Percentiles rank a stretch among this genome's conserved stretches.
These are phyloP conservation scores for Poeciliopsis infans DNA, from an alignment of 2,797 vertebrate species.

Conservation along the genomic window DNA sequence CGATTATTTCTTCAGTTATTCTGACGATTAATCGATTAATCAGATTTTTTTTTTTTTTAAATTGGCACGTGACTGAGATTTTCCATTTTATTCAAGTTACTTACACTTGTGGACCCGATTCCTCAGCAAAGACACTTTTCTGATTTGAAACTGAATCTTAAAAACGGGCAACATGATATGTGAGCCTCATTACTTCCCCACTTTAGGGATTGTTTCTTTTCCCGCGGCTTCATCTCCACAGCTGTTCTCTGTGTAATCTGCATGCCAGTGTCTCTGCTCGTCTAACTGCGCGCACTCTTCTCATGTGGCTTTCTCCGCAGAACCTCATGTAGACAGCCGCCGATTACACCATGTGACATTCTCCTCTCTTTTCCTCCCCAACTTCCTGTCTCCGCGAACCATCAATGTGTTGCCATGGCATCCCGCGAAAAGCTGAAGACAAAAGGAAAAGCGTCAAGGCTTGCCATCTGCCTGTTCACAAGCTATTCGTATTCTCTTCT, in stretches of 20 bases:
- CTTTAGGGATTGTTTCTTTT: not conserved
- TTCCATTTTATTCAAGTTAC: not conserved
- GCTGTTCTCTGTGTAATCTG: not conserved
- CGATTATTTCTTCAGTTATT: no score
- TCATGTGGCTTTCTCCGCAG: slow-evolving; percentile 70
- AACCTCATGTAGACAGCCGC: slow-evolving; percentile 75
- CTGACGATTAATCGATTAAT: no score
- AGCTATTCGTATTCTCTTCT: slow-evolving; percentile 49
- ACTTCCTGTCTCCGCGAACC: slow-evolving; percentile 54
- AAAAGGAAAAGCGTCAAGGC: slow-evolving; percentile 62
- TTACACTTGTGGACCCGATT: not conserved
- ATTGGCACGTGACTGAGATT: no score
- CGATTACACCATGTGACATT: slow-evolving; percentile 42
- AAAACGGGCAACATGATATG: not conserved
- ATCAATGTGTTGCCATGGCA: slow-evolving; percentile 70
- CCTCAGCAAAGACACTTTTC: not conserved
- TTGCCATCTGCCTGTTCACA: slow-evolving; percentile 71
- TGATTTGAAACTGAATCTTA: not conserved
- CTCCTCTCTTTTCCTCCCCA: slow-evolving; percentile 32
- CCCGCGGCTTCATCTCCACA: not conserved
- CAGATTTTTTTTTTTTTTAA: no score
- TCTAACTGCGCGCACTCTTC: slow-evolving; percentile 7
- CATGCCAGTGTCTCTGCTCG: slow-evolving; percentile 13
- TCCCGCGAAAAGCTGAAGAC: slow-evolving; percentile 58
- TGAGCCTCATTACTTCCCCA: not conserved